phyloP scores from a whole-genome alignment of 2,888 invertebrate species.

The Dryocosmus kuriphilus region DNA sequence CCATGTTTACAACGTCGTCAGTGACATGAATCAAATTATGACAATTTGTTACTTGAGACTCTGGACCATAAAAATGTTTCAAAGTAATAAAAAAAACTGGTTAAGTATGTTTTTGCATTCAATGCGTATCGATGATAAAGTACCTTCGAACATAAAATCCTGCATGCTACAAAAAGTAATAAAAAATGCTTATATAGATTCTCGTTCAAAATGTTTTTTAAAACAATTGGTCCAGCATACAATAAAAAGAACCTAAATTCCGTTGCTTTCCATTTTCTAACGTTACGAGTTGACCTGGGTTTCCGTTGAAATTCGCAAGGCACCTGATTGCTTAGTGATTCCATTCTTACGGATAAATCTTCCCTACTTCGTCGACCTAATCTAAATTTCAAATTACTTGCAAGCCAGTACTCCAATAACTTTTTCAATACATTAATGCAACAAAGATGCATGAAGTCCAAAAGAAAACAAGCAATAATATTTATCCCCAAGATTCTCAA shows the following conservation, averaged over 20 bases:
- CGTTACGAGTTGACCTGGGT: conserved; percentile 43
- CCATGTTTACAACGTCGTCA: too few relatives aligned
- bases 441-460: too few relatives aligned
- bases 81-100: conserved; percentile 36
- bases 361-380: not conserved
- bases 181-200: conserved; percentile 50
- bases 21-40: too few relatives aligned
- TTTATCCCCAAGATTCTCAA: too few relatives aligned
- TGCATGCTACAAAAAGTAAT: conserved; percentile 39
- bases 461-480: not conserved
- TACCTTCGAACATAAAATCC: conserved; percentile 27
- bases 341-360: conserved; percentile 26
- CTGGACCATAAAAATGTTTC: too few relatives aligned
- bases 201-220: conserved; percentile 41
- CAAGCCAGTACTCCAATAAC: too few relatives aligned
- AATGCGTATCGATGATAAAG: not conserved
- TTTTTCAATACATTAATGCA: too few relatives aligned
- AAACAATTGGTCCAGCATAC: conserved; percentile 59
- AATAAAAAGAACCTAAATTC: too few relatives aligned
- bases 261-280: conserved; percentile 49
- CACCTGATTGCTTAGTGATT: conserved; percentile 39
- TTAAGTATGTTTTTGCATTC: not conserved
- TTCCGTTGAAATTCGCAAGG: conserved; percentile 47
- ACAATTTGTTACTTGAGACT: conserved; percentile 6
- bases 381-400: conserved; percentile 26